These are phyloP conservation scores for Choristoneura fumiferana DNA, from an alignment of 1,140 invertebrate species.

Conservation along the genomic window DNA sequence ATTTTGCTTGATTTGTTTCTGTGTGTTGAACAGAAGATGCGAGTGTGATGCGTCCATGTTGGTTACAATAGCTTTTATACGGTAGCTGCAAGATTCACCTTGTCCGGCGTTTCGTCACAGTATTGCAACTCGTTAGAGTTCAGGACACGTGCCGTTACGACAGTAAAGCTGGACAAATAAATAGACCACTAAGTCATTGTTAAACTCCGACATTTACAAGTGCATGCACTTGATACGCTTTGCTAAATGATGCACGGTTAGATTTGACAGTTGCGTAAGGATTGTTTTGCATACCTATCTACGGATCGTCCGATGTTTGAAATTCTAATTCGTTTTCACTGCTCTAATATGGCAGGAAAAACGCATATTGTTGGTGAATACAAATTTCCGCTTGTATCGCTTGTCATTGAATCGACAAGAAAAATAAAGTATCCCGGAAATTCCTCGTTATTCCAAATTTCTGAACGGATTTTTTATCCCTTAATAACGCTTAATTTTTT, in stretches of 20 bases:
- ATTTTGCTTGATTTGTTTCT: conserved; percentile 50
- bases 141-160: conserved; percentile 51
- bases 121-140: conserved; percentile 52
- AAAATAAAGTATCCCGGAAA: too few relatives aligned
- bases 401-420: too few relatives aligned
- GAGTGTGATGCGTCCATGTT: conserved; percentile 50
- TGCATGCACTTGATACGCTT: too few relatives aligned
- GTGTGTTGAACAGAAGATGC: conserved; percentile 48
- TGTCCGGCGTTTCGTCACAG: conserved; percentile 65
- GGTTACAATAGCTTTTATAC: conserved; percentile 72
- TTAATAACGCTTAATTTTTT: too few relatives aligned
- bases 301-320: background rate
- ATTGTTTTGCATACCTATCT: conserved; percentile 2
- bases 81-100: conserved; percentile 63
- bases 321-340: conserved; percentile 16
- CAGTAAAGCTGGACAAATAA: conserved; percentile 41
- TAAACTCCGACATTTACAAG: background rate
- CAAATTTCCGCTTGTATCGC: background rate
- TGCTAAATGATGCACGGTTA: background rate
- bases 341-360: conserved; percentile 1
- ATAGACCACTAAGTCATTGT: conserved; percentile 32
- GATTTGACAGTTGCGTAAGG: background rate
- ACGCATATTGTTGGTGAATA: conserved; percentile 3
- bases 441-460: too few relatives aligned
- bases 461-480: too few relatives aligned